A percentile compares a stretch with the other conserved stretches of the same genome.
Conservation (phyloP, 35 echinoderm and acorn worm genomes). For the Amphiura filiformis region DNA sequence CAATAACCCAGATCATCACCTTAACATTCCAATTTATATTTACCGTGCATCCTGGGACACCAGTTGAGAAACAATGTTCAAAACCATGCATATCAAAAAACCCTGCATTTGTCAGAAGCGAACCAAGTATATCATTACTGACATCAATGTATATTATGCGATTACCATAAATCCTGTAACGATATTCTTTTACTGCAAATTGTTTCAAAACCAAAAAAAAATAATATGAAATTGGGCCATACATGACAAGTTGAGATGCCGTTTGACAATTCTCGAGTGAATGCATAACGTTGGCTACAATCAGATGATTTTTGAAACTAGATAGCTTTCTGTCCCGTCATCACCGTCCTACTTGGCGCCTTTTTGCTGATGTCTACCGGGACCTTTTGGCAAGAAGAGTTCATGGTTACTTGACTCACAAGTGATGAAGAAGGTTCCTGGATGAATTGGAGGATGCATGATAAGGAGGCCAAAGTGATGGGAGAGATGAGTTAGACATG, state of each 20-base stretch:
- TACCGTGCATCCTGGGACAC: too few relatives aligned
- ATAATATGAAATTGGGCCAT: too few relatives aligned
- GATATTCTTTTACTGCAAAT: conserved; percentile 7
- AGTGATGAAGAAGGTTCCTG: not conserved
- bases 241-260: not conserved
- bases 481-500: not conserved
- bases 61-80: too few relatives aligned
- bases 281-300: not conserved
- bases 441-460: not conserved
- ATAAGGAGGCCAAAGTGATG: too few relatives aligned
- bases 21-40: too few relatives aligned
- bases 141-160: not conserved
- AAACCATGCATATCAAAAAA: too few relatives aligned
- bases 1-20: too few relatives aligned
- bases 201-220: conserved; percentile 11
- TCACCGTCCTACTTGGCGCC: conserved; percentile 3
- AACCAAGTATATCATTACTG: not conserved
- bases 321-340: not conserved
- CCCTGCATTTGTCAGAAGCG: too few relatives aligned
- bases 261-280: not conserved
- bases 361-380: not conserved
- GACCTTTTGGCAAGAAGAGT: not conserved
- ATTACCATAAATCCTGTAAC: not conserved
- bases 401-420: conserved; percentile 3
- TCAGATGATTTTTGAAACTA: conserved; percentile 4